Conservation (phyloP, 2,888 invertebrate species). For the Dicranocentrus wangi region DNA sequence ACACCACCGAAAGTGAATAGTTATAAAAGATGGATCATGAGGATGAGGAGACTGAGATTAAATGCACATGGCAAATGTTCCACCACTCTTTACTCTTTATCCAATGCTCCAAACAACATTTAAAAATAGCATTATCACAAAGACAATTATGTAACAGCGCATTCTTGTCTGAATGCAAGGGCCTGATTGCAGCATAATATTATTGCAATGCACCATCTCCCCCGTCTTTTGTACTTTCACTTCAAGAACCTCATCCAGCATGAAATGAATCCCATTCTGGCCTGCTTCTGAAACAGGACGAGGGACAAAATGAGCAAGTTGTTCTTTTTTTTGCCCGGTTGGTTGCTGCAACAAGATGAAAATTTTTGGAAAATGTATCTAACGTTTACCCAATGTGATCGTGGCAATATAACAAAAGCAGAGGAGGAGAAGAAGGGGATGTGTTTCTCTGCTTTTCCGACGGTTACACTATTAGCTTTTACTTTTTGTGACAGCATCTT, state of each 20-base stretch:
- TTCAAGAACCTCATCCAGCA: no score
- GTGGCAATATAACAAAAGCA: neutral
- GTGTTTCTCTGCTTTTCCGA: neutral
- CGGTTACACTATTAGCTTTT: constrained; percentile 18
- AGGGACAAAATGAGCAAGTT: neutral
- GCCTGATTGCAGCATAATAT: neutral
- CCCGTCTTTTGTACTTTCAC: no score
- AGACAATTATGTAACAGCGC: neutral
- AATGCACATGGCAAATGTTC: constrained; percentile 18
- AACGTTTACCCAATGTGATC: neutral
- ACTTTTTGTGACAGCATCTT: constrained; percentile 29
- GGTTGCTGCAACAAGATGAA: neutral
- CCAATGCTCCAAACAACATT: no score
- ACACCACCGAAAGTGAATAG: no score
- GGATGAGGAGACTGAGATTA: neutral
- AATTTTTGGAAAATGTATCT: neutral
- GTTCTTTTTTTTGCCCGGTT: neutral
- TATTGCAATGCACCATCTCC: no score
- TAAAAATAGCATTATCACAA: neutral
- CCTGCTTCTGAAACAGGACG: constrained; percentile 8
- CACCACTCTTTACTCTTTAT: neutral
- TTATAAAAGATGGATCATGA: neutral
- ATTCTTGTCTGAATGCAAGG: neutral
- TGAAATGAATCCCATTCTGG: no score
- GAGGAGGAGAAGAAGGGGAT: constrained; percentile 5